Conservation (phyloP, 1,140 invertebrate genomes). For the Bombus cullumanus region DNA sequence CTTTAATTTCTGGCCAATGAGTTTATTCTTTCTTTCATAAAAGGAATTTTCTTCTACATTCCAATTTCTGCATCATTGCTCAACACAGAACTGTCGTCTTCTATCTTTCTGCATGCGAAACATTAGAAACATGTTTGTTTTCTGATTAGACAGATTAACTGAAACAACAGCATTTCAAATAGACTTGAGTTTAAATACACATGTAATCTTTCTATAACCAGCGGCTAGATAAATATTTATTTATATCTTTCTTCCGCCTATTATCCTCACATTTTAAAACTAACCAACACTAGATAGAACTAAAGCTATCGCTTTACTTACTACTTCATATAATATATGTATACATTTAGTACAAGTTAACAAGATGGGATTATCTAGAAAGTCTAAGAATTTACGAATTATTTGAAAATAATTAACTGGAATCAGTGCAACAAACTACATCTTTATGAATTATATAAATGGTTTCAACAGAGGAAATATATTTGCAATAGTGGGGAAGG, state of each 20-base stretch:
- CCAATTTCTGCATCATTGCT: not conserved
- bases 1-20: not conserved
- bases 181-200: not conserved
- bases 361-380: not conserved
- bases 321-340: not conserved
- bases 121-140: not conserved
- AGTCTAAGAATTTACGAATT: not conserved
- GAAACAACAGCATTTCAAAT: not conserved
- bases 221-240: not conserved
- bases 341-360: not conserved
- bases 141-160: not conserved
- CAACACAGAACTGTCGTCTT: not conserved
- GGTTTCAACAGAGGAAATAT: not conserved
- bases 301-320: slow-evolving; percentile 1
- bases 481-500: not conserved
- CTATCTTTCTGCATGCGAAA: not conserved
- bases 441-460: not conserved
- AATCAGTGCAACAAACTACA: not conserved
- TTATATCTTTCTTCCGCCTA: not conserved
- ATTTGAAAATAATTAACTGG: not conserved
- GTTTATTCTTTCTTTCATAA: not conserved
- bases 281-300: not conserved
- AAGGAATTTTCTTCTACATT: too few species aligned
- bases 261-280: not conserved
- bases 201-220: not conserved